Percentiles rank a stretch among this genome's conserved stretches.
phyloP scores from a whole-genome alignment of 2,797 vertebrate genomes.

The Psittacula derbiana region DNA sequence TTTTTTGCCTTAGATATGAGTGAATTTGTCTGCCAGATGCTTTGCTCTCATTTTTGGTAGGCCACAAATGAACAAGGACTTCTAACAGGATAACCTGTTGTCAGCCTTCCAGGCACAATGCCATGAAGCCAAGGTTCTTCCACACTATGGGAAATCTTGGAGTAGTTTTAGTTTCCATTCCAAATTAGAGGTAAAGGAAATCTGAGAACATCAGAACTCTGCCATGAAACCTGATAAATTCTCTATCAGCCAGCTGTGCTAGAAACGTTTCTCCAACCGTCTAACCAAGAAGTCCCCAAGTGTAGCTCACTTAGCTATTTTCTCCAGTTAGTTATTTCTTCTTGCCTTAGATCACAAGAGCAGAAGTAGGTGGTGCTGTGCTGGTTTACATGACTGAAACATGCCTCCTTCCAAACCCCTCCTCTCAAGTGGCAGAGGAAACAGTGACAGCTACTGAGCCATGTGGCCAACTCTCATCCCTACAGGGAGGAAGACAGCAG shows the following conservation, averaged over 20 bases:
- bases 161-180: background rate
- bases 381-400: background rate
- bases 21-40: background rate
- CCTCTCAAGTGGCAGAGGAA: background rate
- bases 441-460: background rate
- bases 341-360: accelerated
- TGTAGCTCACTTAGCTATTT: background rate
- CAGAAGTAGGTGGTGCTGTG: background rate
- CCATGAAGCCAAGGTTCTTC: background rate
- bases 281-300: background rate
- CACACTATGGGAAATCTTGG: background rate
- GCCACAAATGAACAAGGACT: background rate
- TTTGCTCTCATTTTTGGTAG: background rate
- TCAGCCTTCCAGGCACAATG: background rate
- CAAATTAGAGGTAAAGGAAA: background rate
- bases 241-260: background rate
- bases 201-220: background rate
- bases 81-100: background rate
- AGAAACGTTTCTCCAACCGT: background rate
- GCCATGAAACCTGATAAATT: background rate
- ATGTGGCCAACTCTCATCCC: background rate
- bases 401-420: background rate
- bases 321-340: background rate
- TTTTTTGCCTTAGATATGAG: background rate
- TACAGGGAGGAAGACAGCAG: background rate